Evolutionary conservation across 2,797 vertebrate genomes (phyloP), one percentile per base, ranked within the genome.

Genomic region (Coregonus ussuriensis): DNA sequence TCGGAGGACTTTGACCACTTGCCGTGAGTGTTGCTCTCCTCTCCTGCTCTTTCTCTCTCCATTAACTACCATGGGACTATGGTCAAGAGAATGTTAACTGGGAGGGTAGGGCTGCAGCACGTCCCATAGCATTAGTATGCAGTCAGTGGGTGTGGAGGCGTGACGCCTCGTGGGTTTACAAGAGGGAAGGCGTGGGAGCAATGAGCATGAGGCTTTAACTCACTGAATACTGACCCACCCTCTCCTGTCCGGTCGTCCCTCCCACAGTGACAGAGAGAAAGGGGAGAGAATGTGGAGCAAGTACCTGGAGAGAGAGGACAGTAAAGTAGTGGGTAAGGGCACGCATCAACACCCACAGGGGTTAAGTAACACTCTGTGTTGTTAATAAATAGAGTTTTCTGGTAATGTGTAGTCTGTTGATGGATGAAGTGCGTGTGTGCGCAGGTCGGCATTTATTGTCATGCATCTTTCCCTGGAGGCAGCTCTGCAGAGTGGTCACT

Each of bases 211-310:
- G 31, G 31, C 31, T 33, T 33, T 33, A 33, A 25, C 25, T 25
- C 25, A 33, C 21, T 33, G 29, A 65, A 56, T 72, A 41, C 4
- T 51, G 29, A 21, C 16, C 14, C 15, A 54, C 3, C 47, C 25
- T 62, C 18, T 14, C 63, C 18, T 63, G 33, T 63, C n/a, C 13
- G 13, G 15, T 21, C 76, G 7, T 52, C 51, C 15, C 21, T 66
- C 74, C 47, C 79, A 74, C 88, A 99, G 98, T 15, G 97, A 99
- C 0, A 95, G 98, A 0, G 97, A 99, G 89, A 99, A 99, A 88
- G 97, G 97, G 76, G 96, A 95, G 83, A 96, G 96, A 88, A 98
- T 99, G 98, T 99, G 98, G 98, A 95, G 92, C 89, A 97, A 96
- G 90, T 99, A 99, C 84, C 91, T 98, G 73, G 97, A 98, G 78